A percentile compares a stretch with the other conserved stretches of the same genome.
Conservation (phyloP, 1,140 invertebrate genomes). For the Prorops nasuta region DNA sequence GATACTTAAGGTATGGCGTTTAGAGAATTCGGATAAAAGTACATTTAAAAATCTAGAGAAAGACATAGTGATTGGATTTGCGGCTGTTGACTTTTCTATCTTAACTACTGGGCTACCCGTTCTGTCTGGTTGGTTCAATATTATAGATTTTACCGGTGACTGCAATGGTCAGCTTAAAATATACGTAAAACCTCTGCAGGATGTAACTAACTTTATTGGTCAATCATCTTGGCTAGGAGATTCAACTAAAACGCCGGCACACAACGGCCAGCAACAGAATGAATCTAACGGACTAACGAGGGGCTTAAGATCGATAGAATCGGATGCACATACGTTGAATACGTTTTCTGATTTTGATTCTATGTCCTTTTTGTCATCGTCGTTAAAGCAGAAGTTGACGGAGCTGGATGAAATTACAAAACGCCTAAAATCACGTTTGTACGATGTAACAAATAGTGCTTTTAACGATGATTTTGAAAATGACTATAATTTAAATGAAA, state of each 20-base stretch:
- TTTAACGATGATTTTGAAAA: slow-evolving; percentile 57
- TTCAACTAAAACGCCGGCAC: no score
- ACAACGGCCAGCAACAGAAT: no score
- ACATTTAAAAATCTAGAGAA: slow-evolving; percentile 38
- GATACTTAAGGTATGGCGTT: slow-evolving; percentile 63
- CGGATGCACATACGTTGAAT: no score
- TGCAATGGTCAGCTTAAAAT: slow-evolving; percentile 65
- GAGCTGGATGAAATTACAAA: slow-evolving; percentile 66
- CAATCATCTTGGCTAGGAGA: no score
- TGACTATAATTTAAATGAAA: slow-evolving; percentile 55
- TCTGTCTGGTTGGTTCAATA: slow-evolving; percentile 64
- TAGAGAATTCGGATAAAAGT: slow-evolving; percentile 56
- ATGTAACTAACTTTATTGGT: no score
- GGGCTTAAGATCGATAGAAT: no score
- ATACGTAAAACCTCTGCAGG: no score
- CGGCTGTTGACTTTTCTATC: slow-evolving; percentile 61
- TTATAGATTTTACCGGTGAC: slow-evolving; percentile 62
- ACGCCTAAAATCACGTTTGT: slow-evolving; percentile 58
- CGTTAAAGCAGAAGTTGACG: slow-evolving; percentile 59
- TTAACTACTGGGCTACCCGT: slow-evolving; percentile 55
- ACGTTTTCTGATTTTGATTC: no score
- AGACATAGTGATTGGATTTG: slow-evolving; percentile 60
- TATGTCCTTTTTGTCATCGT: slow-evolving; percentile 46
- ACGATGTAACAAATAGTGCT: slow-evolving; percentile 59
- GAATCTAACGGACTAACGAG: no score